Evolutionary conservation across 2,888 invertebrate species (phyloP), one percentile per base, ranked within the genome.

Genomic region (Dinocampus coccinellae): DNA sequence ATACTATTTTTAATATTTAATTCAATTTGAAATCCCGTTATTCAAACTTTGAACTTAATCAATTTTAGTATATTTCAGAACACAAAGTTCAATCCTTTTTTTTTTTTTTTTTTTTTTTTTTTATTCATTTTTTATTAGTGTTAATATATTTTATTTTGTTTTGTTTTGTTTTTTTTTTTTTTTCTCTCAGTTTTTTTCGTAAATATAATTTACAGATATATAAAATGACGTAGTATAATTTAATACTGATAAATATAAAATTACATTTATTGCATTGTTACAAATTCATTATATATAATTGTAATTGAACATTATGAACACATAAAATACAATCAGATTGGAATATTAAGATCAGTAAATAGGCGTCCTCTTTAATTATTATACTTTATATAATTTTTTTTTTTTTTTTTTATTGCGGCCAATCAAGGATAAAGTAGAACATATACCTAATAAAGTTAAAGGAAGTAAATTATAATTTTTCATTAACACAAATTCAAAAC

Each of bases 311-410:
- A 64, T 64, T 72, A 47, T 57, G 52, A 29, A 53, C 29, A 7
- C 47, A 42, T 62, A 26, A 26, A 20, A 22, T 16, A 39, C 22
- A 39, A 22, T 22, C 11, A 20, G 20, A 4, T 36, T 3, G 1
- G 47, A 16, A 6, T 47, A 22, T 34, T 20, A 39, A 62, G 52
- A 75, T 70, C 73, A 70, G 62, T 60, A 61, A n/a, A 58, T 60
- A 66, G 73, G 73, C 73, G 74, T 61, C 72, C 76, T 72, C 75
- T 64, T 52, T 42, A 42, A 69, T 68, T 52, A 36, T 7, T 42
- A 26, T 29, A 16, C 34, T 70, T 64, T 2, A 47, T 57, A 36
- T 53, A 69, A 52, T 39, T 67, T 47, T 34, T 39, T 53, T 73
- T 73, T 69, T 72, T 69, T 53, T 65, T 66, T 69, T 33, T 42